These are phyloP conservation scores for Apostichopus californicus DNA, from an alignment of 35 echinoderm and acorn worm species.

Conservation along the genomic window DNA sequence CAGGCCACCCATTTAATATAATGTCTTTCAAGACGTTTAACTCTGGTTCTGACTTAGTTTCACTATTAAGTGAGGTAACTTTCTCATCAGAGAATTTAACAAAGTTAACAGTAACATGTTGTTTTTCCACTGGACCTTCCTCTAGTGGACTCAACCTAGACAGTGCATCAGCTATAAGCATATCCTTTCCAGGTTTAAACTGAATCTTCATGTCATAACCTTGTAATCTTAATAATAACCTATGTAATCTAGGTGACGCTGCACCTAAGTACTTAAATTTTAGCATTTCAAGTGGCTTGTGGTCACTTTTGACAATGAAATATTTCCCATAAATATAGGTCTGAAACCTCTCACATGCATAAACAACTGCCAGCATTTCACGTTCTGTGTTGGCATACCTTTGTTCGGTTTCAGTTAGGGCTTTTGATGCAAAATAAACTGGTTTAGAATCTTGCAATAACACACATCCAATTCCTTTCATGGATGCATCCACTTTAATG, in stretches of 20 bases:
- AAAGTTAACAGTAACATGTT: too few relatives aligned
- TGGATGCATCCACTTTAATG: conserved; percentile 60
- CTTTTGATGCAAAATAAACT: conserved; percentile 53
- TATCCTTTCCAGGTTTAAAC: too few relatives aligned
- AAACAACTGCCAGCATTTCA: conserved; percentile 66
- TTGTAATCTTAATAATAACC: too few relatives aligned
- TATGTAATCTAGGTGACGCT: too few relatives aligned
- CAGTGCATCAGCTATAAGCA: too few relatives aligned
- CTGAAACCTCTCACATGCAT: conserved; percentile 70
- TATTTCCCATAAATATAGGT: conserved; percentile 62
- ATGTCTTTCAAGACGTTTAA: background rate
- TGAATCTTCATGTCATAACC: too few relatives aligned
- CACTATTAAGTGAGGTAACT: background rate
- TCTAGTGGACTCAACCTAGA: too few relatives aligned
- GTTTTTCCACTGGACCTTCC: too few relatives aligned
- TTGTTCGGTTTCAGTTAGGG: conserved; percentile 52
- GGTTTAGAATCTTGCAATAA: conserved; percentile 31
- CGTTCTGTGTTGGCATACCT: conserved; percentile 68
- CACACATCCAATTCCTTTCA: background rate
- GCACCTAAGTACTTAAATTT: too few relatives aligned
- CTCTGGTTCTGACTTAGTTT: background rate
- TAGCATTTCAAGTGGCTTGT: too few relatives aligned
- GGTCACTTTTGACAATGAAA: background rate
- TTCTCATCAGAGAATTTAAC: too few relatives aligned
- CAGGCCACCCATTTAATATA: background rate